Evolutionary conservation across 1,140 invertebrate species (phyloP), one percentile per base, ranked within the genome.

Genomic region (Drosophila murphyi): DNA sequence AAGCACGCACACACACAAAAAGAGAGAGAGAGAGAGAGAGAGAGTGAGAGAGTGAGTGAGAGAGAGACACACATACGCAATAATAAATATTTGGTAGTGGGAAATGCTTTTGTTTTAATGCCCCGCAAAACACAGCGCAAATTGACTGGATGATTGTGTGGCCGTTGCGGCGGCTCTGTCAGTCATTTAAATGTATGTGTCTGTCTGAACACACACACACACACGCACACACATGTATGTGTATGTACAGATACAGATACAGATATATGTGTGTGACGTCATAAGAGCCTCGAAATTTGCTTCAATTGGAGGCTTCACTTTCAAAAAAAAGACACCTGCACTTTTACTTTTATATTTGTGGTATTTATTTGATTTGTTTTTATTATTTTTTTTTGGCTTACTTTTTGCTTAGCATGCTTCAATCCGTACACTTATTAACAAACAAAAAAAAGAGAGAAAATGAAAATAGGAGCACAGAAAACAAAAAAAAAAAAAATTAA

Each of bases 61-160:
- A 20, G 20, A 65, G 51, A 48, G 31, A 20, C 52, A 47, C 41
- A 54, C 4, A 43, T 3, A 55, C 7, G 77, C 69, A 82, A 82
- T 82, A 87, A 88, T 80, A 87, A 88, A 88, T 88, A 83, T 77
- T 70, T 82, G 54, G 80, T 78, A 80, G 83, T 82, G 76, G 39
- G 5, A 88, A 87, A 87, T 82, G 83, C 79, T 87, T 87, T 87
- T 87, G 83, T 87, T 88, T 87, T 87, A 87, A 87, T 87, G 83
- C 83, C 83, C 80, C 83, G 83, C 87, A 87, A 88, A 87, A 87
- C 83, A 87, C 83, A 87, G 65, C 83, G 83, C 83, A 87, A 87
- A 87, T 87, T 79, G 83, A 87, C 83, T 87, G 83, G 82, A 87
- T 87, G 80, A 87, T 87, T 87, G 80, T 79, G 82, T 67, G 78